Evolutionary conservation across 2,113 vertebrate genomes (phyloP).

Genomic region (Rhinichthys klamathensis): DNA sequence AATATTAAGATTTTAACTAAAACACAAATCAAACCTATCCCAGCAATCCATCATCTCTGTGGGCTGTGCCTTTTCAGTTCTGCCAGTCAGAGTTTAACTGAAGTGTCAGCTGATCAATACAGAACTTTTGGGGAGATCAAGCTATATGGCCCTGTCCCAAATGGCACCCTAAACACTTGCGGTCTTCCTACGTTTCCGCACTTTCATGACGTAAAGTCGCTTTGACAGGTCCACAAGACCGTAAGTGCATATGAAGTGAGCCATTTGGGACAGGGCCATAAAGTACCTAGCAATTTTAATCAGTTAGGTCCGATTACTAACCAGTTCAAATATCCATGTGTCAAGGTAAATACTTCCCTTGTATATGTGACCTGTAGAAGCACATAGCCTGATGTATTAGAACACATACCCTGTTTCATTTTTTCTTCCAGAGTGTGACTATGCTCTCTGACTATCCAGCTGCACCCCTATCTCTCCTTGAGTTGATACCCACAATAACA

Average conservation of each 20-base stretch:
- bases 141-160: not conserved
- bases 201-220: too few species aligned
- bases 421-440: not conserved
- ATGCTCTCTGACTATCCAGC: not conserved
- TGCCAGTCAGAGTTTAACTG: not conserved
- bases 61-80: not conserved
- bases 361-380: not conserved
- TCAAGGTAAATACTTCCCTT: not conserved
- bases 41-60: not conserved
- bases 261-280: not conserved
- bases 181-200: too few species aligned
- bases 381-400: not conserved
- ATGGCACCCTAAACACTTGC: too few species aligned
- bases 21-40: not conserved
- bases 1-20: too few species aligned
- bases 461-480: not conserved
- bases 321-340: not conserved
- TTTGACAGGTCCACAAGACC: too few species aligned
- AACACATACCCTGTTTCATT: not conserved
- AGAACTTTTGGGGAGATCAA: not conserved
- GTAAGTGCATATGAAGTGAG: too few species aligned
- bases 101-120: conserved; percentile 8
- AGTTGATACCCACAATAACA: not conserved
- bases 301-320: not conserved
- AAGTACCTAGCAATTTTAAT: not conserved